These are phyloP conservation scores for Thymelicus sylvestris DNA, from an alignment of 2,888 invertebrate species.

Conservation along the genomic window DNA sequence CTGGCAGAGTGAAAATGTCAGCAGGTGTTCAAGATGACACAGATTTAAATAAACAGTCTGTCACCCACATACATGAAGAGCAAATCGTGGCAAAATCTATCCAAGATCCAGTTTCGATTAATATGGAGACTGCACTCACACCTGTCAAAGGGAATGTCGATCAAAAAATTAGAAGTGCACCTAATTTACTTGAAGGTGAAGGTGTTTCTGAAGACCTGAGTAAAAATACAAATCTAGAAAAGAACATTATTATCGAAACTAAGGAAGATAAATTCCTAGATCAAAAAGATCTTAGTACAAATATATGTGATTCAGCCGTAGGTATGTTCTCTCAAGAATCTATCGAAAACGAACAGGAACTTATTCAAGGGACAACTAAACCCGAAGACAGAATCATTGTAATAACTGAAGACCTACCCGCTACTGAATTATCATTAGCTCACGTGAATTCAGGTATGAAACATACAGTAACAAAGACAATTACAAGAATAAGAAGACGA, in stretches of 20 bases:
- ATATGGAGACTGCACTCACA: background rate
- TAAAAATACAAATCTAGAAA: background rate
- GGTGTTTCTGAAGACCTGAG: background rate
- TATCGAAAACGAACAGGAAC: background rate
- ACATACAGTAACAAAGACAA: slow-evolving; percentile 88
- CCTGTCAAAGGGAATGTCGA: slow-evolving; percentile 11
- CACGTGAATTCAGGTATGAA: slow-evolving; percentile 58
- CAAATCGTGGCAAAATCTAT: slow-evolving; percentile 1
- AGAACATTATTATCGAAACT: background rate
- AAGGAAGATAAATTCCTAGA: background rate
- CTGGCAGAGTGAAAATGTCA: background rate
- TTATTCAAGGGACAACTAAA: background rate
- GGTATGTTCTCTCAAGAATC: background rate
- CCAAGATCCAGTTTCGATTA: slow-evolving; percentile 4
- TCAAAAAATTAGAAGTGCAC: background rate
- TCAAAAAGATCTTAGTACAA: background rate
- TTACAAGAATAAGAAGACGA: slow-evolving; percentile 81
- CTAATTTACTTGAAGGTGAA: slow-evolving; percentile 8
- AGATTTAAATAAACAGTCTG: background rate
- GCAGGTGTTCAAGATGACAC: background rate
- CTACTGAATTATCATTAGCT: slow-evolving; percentile 79
- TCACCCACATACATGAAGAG: too few relatives aligned
- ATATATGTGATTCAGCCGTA: background rate
- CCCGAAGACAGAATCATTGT: slow-evolving; percentile 25
- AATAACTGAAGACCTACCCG: slow-evolving; percentile 49